phyloP scores from a whole-genome alignment of 2,113 vertebrate species.

The Rhabdornis inornatus region DNA sequence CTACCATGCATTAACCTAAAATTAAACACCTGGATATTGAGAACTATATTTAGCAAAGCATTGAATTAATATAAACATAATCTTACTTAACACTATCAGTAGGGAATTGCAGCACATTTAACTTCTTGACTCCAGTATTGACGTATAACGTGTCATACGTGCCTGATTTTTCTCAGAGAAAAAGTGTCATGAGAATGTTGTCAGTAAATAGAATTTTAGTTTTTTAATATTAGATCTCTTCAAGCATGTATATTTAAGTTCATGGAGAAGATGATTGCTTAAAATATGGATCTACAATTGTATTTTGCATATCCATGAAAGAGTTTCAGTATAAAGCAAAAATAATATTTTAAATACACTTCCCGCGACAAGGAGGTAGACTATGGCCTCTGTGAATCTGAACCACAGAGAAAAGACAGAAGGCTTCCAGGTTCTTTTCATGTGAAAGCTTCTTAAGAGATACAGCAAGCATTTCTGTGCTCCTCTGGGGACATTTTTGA shows the following conservation, averaged over 20 bases:
- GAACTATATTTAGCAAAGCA: not conserved
- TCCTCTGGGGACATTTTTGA: not conserved
- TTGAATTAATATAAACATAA: not conserved
- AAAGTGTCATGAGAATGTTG: not conserved
- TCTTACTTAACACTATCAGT: not conserved
- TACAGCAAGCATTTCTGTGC: not conserved
- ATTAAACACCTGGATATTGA: not conserved
- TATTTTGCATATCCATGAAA: not conserved
- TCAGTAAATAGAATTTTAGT: not conserved
- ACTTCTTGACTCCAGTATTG: not conserved
- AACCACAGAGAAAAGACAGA: not conserved
- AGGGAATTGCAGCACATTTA: not conserved
- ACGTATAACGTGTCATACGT: not conserved
- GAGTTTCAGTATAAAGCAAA: not conserved
- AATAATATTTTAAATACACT: not conserved
- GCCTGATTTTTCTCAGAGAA: not conserved
- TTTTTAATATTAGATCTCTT: not conserved
- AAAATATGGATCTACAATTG: not conserved
- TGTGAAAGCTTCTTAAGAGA: not conserved
- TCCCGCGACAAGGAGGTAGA: not conserved
- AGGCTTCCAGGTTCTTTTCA: not conserved
- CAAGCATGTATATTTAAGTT: not conserved
- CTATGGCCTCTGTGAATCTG: not conserved
- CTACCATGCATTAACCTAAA: not conserved
- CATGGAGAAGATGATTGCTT: not conserved